phyloP scores from a whole-genome alignment of 2,113 vertebrate species.

The Pollimyrus isidori region DNA sequence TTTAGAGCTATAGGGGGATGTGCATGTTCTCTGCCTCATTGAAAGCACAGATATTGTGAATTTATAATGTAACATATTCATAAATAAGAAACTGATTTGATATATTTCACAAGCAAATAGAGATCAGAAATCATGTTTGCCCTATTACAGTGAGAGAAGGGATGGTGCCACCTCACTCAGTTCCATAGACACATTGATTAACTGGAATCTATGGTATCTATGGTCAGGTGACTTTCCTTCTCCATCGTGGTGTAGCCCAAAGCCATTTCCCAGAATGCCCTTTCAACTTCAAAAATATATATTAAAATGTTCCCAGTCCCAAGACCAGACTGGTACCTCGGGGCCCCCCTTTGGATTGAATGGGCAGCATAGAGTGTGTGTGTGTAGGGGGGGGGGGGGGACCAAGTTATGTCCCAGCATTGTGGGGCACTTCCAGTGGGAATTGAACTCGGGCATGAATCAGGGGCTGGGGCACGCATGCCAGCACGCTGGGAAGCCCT shows the following conservation, averaged over 20 bases:
- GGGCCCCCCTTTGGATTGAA: background rate
- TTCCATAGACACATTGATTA: background rate
- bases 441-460: background rate
- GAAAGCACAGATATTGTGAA: background rate
- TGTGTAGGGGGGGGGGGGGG: background rate
- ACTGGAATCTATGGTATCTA: background rate
- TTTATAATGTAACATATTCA: background rate
- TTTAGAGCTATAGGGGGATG: background rate
- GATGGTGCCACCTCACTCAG: background rate
- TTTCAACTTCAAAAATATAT: background rate
- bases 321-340: background rate
- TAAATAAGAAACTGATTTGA: background rate
- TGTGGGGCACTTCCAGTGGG: background rate
- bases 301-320: background rate
- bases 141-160: background rate
- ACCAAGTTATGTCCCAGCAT: background rate
- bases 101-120: background rate
- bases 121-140: background rate
- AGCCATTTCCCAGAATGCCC: background rate
- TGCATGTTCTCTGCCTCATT: background rate
- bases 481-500: background rate
- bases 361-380: background rate
- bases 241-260: background rate
- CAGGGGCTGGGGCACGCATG: background rate
- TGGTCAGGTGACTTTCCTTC: background rate